phyloP scores from a whole-genome alignment of 2,797 vertebrate genomes.

The Hippoglossus hippoglossus region DNA sequence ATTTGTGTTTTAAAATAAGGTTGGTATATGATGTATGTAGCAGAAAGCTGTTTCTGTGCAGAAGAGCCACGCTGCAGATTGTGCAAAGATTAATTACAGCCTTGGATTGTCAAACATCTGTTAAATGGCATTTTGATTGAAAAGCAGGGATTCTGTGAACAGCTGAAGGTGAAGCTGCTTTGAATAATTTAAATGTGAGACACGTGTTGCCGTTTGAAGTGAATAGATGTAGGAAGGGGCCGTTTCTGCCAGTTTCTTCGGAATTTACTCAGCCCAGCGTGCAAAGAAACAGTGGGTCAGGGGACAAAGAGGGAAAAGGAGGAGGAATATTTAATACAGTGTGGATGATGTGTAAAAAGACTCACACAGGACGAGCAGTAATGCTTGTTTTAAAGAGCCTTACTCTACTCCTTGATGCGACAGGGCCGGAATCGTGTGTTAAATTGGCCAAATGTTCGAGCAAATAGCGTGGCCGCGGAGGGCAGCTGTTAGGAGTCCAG shows the following conservation, averaged over 20 bases:
- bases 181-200: slow-evolving; percentile 37
- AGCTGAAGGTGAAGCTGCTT: slow-evolving; percentile 50
- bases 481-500: slow-evolving; percentile 66
- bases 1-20: not conserved
- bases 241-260: not conserved
- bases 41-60: slow-evolving; percentile 41
- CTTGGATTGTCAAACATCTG: slow-evolving; percentile 49
- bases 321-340: not conserved
- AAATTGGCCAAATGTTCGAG: slow-evolving; percentile 65
- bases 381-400: slow-evolving; percentile 22
- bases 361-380: not conserved
- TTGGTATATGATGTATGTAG: slow-evolving; percentile 16
- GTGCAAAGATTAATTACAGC: slow-evolving; percentile 50
- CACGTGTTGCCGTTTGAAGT: slow-evolving; percentile 39
- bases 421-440: slow-evolving; percentile 33
- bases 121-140: slow-evolving; percentile 53
- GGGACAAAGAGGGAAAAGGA: not conserved
- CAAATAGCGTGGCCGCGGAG: slow-evolving; percentile 50
- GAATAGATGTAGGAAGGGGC: slow-evolving; percentile 6
- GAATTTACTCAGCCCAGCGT: not conserved
- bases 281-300: not conserved
- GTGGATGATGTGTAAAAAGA: slow-evolving; percentile 1
- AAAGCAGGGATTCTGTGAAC: slow-evolving; percentile 36
- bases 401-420: slow-evolving; percentile 37
- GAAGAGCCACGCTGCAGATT: slow-evolving; percentile 18